A percentile compares a stretch with the other conserved stretches of the same genome.
Conservation (phyloP, 2,797 vertebrate genomes). For the Amblyraja radiata region DNA sequence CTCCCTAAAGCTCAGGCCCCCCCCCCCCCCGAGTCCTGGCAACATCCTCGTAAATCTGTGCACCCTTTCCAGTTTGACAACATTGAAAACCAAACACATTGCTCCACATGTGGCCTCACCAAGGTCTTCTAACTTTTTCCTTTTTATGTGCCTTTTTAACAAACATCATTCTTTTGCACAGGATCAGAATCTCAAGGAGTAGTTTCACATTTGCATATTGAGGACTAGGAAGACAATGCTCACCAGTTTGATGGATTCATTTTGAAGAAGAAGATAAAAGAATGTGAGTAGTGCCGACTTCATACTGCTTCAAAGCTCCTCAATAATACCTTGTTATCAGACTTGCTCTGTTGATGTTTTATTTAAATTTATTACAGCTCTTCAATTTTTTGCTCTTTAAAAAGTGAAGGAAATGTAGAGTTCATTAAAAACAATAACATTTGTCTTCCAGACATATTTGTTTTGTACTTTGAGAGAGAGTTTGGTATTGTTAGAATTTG, state of each 20-base stretch:
- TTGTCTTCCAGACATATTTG: background rate
- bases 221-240: background rate
- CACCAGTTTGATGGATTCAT: slow-evolving; percentile 29
- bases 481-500: background rate
- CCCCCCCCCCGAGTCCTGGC: no score
- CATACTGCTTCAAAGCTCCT: background rate
- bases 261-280: slow-evolving; percentile 33
- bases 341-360: background rate
- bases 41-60: no score
- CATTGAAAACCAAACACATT: no score
- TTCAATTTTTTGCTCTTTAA: background rate
- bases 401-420: slow-evolving; percentile 38
- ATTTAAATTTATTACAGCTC: background rate
- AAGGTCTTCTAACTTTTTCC: no score
- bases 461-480: background rate
- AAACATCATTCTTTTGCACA: background rate
- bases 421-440: background rate
- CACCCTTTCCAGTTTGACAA: no score
- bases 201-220: background rate
- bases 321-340: background rate
- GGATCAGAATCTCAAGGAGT: background rate
- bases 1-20: no score
- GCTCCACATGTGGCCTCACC: no score
- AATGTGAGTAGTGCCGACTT: slow-evolving; percentile 28
- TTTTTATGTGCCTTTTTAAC: background rate